Evolutionary conservation across 2,113 vertebrate species (phyloP).

Genomic region (Sinocyclocheilus anshuiensis): DNA sequence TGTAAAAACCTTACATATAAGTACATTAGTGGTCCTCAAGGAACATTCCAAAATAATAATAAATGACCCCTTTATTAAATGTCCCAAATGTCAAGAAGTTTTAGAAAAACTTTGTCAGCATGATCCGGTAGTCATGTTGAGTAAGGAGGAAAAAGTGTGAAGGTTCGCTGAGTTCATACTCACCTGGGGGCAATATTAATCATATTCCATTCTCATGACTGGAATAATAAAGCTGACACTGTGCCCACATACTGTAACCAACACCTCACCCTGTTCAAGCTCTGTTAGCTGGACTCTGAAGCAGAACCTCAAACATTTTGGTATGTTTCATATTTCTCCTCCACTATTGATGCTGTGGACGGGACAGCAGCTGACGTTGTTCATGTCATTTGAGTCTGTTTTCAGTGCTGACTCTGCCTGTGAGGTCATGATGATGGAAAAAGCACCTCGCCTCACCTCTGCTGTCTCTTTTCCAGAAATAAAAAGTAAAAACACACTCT

Average conservation of each 20-base stretch:
- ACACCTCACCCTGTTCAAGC: slow-evolving; percentile 20
- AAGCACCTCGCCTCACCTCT: slow-evolving; percentile 40
- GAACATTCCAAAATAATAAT: not conserved
- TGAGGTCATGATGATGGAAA: slow-evolving; percentile 41
- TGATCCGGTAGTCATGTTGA: not conserved
- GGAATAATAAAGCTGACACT: slow-evolving; percentile 17
- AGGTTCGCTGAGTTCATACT: slow-evolving; percentile 28
- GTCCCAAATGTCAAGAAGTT: not conserved
- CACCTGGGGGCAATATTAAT: slow-evolving; percentile 46
- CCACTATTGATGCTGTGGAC: not conserved
- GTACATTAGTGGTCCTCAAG: not conserved
- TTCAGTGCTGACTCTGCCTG: not conserved
- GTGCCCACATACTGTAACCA: not conserved
- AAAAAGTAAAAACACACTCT: not conserved
- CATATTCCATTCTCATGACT: slow-evolving; percentile 31
- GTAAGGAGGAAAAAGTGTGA: slow-evolving; percentile 31
- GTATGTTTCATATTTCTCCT: not conserved
- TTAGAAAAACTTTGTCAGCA: not conserved
- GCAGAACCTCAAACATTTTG: slow-evolving; percentile 25
- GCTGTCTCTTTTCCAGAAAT: slow-evolving; percentile 15
- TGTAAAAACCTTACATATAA: too few species aligned
- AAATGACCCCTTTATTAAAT: not conserved
- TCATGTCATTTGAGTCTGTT: not conserved
- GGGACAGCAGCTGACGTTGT: not conserved
- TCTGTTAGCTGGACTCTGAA: slow-evolving; percentile 40